Base-by-base conservation (phyloP, 2,888 invertebrate genomes). In the Philereme vetulata region DNA sequence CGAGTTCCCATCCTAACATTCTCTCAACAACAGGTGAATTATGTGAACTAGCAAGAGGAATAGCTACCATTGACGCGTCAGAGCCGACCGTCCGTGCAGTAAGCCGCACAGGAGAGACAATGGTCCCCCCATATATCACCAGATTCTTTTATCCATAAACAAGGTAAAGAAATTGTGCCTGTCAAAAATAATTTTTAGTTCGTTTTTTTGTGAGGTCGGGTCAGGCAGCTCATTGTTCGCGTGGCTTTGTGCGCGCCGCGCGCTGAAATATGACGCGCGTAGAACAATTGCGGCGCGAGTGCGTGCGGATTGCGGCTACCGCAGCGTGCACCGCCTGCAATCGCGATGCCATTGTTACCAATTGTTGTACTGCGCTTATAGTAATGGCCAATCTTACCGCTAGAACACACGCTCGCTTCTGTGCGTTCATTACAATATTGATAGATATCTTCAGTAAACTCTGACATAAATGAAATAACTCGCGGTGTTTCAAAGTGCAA, bases 121-220 rank as follows among this genome's bases (percentile, higher is more conserved):
- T 65, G 55, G 64, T 60, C 57, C 60, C 65, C 69, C 72, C 77
- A 81, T 86, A 85, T 72, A 84, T 85, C 85, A 84, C 79, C 54
- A 54, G 64, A 64, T 55, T 64, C 74, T 69, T 77, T 74, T 74
- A 72, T 74, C 70, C 74, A 68, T 71, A 75, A 70, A 77, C 63
- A 71, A 70, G 70, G 64, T 72, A 69, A 77, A 80, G 75, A 79
- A 77, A 81, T 79, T 72, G 78, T 78, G 75, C 60, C 80, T 76
- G 81, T 80, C 80, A 72, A 71, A 70, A 68, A 72, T 66, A 61
- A 78, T 77, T 72, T 66, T 62, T 59, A 67, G 72, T 72, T 60
- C 70, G 56, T 62, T 68, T 68, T 63, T 73, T 72, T 70, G 64
- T 65, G 63, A 74, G 79, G 71, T 76, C 77, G 75, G 74, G 72